Evolutionary conservation across 2,113 vertebrate species (phyloP).

Genomic region (Poeciliopsis occidentalis): DNA sequence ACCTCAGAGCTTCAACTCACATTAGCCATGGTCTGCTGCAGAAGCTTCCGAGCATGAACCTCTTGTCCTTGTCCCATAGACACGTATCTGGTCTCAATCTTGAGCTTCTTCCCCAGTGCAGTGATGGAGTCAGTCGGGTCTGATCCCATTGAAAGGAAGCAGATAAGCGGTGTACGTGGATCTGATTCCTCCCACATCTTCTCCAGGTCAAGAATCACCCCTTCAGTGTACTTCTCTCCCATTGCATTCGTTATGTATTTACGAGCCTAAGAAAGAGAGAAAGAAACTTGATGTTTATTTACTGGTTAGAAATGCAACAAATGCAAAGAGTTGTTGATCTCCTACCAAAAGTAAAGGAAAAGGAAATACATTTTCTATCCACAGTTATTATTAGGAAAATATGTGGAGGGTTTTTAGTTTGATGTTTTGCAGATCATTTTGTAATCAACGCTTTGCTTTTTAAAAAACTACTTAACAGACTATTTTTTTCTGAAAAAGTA

Average conservation of each 20-base stretch:
- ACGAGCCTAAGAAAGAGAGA: slow-evolving; percentile 82
- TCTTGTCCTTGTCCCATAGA: slow-evolving; percentile 98
- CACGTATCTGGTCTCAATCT: slow-evolving; percentile 87
- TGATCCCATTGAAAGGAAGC: slow-evolving; percentile 95
- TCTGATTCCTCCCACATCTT: slow-evolving; percentile 94
- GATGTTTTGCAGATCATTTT: slow-evolving; percentile 8
- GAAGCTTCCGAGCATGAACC: slow-evolving; percentile 89
- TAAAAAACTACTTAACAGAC: slow-evolving; percentile 19
- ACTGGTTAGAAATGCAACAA: slow-evolving; percentile 1
- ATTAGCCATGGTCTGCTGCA: slow-evolving; percentile 90
- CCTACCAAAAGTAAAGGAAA: slow-evolving; percentile 4
- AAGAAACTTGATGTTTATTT: neutral
- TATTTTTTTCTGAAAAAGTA: too few species aligned
- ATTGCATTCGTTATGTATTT: slow-evolving; percentile 91
- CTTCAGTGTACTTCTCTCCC: slow-evolving; percentile 89
- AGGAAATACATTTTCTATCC: slow-evolving; percentile 23
- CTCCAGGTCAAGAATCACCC: slow-evolving; percentile 90
- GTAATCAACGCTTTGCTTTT: slow-evolving; percentile 24
- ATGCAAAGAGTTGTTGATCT: neutral
- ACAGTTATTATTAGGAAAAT: slow-evolving; percentile 1
- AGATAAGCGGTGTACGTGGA: slow-evolving; percentile 89
- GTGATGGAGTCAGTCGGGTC: slow-evolving; percentile 94
- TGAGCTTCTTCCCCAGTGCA: slow-evolving; percentile 88
- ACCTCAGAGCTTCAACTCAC: slow-evolving; percentile 74
- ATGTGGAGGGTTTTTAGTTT: slow-evolving; percentile 15